A percentile compares a stretch with the other conserved stretches of the same genome.
phyloP scores from a whole-genome alignment of 1,140 invertebrate species.

The Conus ventricosus region DNA sequence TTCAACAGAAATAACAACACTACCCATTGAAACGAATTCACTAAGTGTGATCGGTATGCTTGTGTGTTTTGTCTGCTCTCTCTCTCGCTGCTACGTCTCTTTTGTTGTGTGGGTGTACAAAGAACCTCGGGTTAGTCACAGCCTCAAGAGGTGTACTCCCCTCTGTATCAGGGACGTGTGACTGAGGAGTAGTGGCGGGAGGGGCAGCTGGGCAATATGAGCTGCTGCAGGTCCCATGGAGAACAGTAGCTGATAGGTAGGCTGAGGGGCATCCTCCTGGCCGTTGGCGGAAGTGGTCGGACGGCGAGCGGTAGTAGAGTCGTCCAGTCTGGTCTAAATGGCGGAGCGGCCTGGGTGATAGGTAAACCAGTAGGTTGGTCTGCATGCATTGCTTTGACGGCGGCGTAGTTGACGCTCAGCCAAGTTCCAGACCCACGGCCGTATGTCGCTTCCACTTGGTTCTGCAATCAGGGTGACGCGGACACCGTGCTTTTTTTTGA shows the following conservation, averaged over 20 bases:
- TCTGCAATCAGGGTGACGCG: slow-evolving; percentile 79
- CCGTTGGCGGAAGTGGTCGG: slow-evolving; percentile 29
- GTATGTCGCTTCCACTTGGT: slow-evolving; percentile 99
- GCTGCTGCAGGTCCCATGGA: slow-evolving; percentile 76
- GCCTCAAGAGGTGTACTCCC: too few species aligned
- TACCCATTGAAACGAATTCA: too few species aligned
- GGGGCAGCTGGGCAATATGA: slow-evolving; percentile 64
- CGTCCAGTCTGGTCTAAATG: slow-evolving; percentile 72
- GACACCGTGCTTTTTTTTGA: too few species aligned
- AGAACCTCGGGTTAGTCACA: too few species aligned
- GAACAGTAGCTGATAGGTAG: slow-evolving; percentile 65
- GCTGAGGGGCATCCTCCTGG: too few species aligned
- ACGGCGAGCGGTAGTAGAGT: slow-evolving; percentile 75
- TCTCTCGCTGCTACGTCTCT: too few species aligned
- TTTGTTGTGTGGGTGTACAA: too few species aligned
- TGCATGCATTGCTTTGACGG: slow-evolving; percentile 95
- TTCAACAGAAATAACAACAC: too few species aligned
- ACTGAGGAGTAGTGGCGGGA: too few species aligned
- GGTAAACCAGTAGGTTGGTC: slow-evolving; percentile 79
- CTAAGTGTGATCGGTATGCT: too few species aligned
- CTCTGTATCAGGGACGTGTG: too few species aligned
- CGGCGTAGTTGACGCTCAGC: slow-evolving; percentile 96
- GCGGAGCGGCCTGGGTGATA: slow-evolving; percentile 70
- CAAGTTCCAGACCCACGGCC: slow-evolving; percentile 95
- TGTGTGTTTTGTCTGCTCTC: too few species aligned